Evolutionary conservation across 2,113 vertebrate species (phyloP), one percentile per base, ranked within the genome.

Genomic region (Ondatra zibethicus): DNA sequence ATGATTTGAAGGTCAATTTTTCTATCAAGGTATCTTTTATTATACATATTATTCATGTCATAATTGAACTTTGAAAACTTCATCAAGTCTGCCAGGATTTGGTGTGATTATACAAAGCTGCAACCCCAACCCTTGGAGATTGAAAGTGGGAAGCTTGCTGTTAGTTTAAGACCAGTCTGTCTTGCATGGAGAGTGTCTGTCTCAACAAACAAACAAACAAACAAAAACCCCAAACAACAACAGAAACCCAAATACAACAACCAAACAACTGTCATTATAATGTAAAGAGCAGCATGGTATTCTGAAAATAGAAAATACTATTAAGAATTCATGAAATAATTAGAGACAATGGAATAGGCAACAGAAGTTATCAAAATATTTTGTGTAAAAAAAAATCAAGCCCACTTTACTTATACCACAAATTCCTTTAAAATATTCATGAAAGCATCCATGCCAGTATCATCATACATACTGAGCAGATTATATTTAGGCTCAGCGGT

Each of bases 301-400:
- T 45, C 80, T 14, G 42, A 77, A 95, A 94, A 73, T 52, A 3
- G 47, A 93, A 93, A 93, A 68, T 6, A 75, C 93, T 73, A 75
- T 31, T 66, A 73, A 87, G 2, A 7, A 17, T 92, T 52, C 65
- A 16, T 70, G n/a, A 92, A 96, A 66, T 70, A 95, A 16, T 7
- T 63, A 29, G 76, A 89, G 39, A 70, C n/a, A 81, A 61, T 5
- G 78, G 14, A 80, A 84, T 75, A 91, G 45, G 25, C 23, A 84
- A 42, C 42, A 78, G 68, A 88, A 84, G 33, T 42, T 96, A 92
- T 84, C 39, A 55, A 75, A 65, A 25, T 17, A 75, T 1, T 88
- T 72, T 68, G 50, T 33, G 7, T 61, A 88, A 36, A 88, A 66
- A 66, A 88, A 21, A 12, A 88, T 90, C 39, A 91, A 45, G 21